Evolutionary conservation across 2,888 invertebrate species (phyloP).

Genomic region (Hymenopus coronatus): DNA sequence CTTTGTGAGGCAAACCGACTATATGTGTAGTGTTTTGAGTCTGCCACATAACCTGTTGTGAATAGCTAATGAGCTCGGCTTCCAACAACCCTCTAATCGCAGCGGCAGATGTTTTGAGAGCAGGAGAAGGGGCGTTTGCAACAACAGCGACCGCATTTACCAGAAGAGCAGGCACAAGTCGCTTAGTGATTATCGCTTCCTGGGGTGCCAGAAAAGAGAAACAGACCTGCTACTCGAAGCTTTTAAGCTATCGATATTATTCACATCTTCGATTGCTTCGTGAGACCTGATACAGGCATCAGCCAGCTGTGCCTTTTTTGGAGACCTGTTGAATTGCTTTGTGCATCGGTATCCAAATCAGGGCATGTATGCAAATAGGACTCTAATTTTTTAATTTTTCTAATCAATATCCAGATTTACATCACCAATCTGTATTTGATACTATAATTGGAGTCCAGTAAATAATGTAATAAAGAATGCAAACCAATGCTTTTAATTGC

Average conservation of each 20-base stretch:
- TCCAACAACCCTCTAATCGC: background rate
- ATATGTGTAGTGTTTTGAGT: background rate
- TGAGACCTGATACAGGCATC: no score
- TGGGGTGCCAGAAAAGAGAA: background rate
- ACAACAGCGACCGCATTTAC: background rate
- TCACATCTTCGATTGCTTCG: background rate
- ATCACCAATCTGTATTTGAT: no score
- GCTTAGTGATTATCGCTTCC: background rate
- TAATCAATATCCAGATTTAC: no score
- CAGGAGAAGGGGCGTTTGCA: background rate
- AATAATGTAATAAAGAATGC: no score
- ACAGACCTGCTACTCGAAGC: background rate
- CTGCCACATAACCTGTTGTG: background rate
- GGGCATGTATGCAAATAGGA: no score
- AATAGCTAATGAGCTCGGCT: background rate
- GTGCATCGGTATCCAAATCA: no score
- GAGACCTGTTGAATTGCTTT: no score
- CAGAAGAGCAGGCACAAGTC: background rate
- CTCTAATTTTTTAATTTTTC: no score
- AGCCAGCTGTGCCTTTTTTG: no score
- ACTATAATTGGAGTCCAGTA: no score
- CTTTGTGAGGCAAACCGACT: background rate
- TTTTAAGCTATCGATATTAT: background rate
- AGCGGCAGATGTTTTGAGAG: background rate
- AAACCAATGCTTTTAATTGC: no score